Base-by-base conservation (phyloP, 2,888 invertebrate genomes). In the Argyresthia goedartella region DNA sequence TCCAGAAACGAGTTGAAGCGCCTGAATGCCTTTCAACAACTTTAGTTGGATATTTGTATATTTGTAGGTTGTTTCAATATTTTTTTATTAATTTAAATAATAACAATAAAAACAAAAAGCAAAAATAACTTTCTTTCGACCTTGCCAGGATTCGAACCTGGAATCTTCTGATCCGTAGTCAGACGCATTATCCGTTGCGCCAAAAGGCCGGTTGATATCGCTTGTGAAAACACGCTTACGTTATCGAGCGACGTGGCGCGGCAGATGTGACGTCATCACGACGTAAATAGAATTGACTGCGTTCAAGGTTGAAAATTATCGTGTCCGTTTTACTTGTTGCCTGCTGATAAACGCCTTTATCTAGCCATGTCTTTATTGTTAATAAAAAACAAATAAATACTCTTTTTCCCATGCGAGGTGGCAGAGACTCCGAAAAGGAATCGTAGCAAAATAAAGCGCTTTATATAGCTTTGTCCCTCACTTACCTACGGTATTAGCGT, bases 121-220 rank as follows among this genome's bases (percentile, higher is more conserved):
- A 66, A 66, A 60, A 59, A 6, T 16, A 8, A n/a, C n/a, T 9
- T 0, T n/a, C 51, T 51, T 15, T 60, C 88, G 88, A 88, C 87
- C 88, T 81, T 88, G 88, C 88, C 88, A 89, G 88, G 88, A 89
- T 88, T 89, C 88, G 88, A 89, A 88, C 84, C 88, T 90, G 89
- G 87, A 89, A 89, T 88, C 88, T 88, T 88, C 88, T 89, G 89
- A 89, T 90, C 89, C 89, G 89, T 90, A 89, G 89, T 89, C 90
- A 90, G 89, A 90, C 89, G 89, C 90, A 89, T 90, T 90, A 90
- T 89, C 87, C 89, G 73, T 89, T 89, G 89, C 89, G 89, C 88
- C 89, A 89, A 89, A 89, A 81, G 88, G 88, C 88, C 88, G n/a
- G 62, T 56, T 57, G 53, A 0, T 11, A 4, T 25, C 4, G 0